These are phyloP conservation scores for Lacanobia wlatinum DNA, from an alignment of 2,888 invertebrate genomes.

Conservation along the genomic window DNA sequence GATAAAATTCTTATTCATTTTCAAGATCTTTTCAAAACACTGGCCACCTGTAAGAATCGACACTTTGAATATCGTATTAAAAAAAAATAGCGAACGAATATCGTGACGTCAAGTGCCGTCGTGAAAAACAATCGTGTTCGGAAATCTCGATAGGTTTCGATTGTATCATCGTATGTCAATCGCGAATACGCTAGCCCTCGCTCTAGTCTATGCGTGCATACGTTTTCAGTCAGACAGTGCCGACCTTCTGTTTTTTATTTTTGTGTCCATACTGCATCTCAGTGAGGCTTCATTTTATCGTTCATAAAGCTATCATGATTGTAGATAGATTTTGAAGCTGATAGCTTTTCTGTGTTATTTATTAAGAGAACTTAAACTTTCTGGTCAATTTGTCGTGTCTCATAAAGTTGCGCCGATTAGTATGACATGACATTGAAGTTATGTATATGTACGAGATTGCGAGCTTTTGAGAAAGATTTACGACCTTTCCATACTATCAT, in stretches of 20 bases:
- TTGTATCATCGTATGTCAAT: not conserved
- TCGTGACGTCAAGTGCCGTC: no score
- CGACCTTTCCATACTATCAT: no score
- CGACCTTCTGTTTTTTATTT: not conserved
- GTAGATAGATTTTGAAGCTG: constrained; percentile 8
- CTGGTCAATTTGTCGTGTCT: no score
- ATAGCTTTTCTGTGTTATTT: constrained; percentile 1
- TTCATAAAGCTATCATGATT: constrained; percentile 29
- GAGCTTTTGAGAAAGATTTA: not conserved
- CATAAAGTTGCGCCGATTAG: not conserved
- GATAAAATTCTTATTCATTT: not conserved
- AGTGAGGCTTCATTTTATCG: constrained; percentile 25
- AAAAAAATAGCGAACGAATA: no score
- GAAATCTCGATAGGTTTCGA: no score
- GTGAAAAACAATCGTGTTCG: no score
- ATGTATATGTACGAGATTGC: not conserved
- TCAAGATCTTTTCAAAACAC: not conserved
- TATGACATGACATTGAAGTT: not conserved
- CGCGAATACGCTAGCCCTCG: not conserved
- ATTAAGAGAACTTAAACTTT: no score
- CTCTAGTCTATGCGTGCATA: no score
- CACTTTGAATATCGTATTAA: no score
- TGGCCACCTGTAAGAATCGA: no score
- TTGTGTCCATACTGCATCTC: constrained; percentile 21
- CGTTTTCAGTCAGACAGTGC: not conserved